Base-by-base conservation (phyloP, 2,888 invertebrate genomes). In the Platycheirus rosarum region DNA sequence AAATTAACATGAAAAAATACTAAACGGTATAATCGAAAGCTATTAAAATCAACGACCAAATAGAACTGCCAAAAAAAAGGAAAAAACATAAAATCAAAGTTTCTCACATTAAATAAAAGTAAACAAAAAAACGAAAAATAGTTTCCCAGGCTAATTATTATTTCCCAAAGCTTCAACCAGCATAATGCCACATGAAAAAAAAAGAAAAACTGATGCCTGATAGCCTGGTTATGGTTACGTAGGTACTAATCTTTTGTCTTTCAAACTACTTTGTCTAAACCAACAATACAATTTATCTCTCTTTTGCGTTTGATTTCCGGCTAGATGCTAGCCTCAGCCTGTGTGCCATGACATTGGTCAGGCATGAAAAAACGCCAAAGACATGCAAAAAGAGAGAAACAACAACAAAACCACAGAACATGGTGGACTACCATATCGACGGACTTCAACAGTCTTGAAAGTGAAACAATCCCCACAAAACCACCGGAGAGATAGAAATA, bases 301-400 rank as follows among this genome's bases (percentile, higher is more conserved):
- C 42, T 46, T 75, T 60, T 75, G 49, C 51, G 35, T 75, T 80
- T 75, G 70, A 76, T 76, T 76, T 76, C 80, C 80, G 80, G 80
- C 66, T 76, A 70, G 60, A 80, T 80, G 70, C 32, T 66, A 48
- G 37, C 8, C 66, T 51, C 62, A 48, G 37, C 8, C 66, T 51
- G 66, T 20, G 53, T 65, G 53, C 65, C 75, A 66, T 76, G 70
- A 71, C 80, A 80, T 80, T 66, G 80, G 80, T 53, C 76, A 80
- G 66, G 75, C 65, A 60, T 29, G 7, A 42, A 42, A 14, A 49
- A 44, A 53, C 35, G 42, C 26, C 44, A 13, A 23, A 42, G 44
- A 5, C 60, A 44, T 44, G 60, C 60, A 62, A 40, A 26, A 37
- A 40, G 0, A 48, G 37, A 42, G 5, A 63, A 26, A 5, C 16